Conservation (phyloP, 2,888 invertebrate genomes). For the Neocrepidodera transversa region DNA sequence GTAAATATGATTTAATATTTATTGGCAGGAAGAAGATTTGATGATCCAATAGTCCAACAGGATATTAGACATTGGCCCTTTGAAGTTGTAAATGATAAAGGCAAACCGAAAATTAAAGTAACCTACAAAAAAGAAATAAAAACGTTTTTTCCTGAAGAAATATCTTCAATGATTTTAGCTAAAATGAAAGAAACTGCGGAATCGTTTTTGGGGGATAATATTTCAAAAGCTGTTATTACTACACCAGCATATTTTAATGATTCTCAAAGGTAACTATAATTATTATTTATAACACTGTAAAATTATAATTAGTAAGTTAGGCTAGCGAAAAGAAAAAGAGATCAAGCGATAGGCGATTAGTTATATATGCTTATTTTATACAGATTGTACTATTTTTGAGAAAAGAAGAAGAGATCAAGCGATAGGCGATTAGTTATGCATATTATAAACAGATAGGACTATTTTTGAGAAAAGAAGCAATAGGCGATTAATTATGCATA, state of each 20-base stretch:
- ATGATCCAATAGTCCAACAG: constrained; percentile 68
- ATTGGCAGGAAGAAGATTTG: constrained; percentile 67
- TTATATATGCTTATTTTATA: no score
- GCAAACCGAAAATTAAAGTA: constrained; percentile 57
- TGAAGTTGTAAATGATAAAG: constrained; percentile 62
- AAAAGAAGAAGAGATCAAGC: no score
- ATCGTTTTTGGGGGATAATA: constrained; percentile 56
- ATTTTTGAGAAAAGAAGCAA: no score
- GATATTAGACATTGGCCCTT: constrained; percentile 74
- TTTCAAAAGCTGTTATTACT: constrained; percentile 65
- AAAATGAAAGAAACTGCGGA: constrained; percentile 68
- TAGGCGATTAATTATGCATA: no score
- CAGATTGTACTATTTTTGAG: no score
- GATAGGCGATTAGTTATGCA: no score
- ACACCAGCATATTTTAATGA: constrained; percentile 73
- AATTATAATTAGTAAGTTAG: no score
- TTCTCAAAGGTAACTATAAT: constrained; percentile 62
- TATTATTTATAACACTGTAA: no score
- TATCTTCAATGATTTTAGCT: constrained; percentile 66
- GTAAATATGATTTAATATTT: no score
- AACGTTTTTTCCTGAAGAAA: constrained; percentile 62
- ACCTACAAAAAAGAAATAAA: constrained; percentile 61
- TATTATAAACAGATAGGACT: no score
- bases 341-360: no score
- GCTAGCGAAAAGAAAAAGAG: no score